Percentiles rank a stretch among this genome's conserved stretches.
These are phyloP conservation scores for Oncorhynchus gorbuscha DNA, from an alignment of 2,113 vertebrate species.

Conservation along the genomic window DNA sequence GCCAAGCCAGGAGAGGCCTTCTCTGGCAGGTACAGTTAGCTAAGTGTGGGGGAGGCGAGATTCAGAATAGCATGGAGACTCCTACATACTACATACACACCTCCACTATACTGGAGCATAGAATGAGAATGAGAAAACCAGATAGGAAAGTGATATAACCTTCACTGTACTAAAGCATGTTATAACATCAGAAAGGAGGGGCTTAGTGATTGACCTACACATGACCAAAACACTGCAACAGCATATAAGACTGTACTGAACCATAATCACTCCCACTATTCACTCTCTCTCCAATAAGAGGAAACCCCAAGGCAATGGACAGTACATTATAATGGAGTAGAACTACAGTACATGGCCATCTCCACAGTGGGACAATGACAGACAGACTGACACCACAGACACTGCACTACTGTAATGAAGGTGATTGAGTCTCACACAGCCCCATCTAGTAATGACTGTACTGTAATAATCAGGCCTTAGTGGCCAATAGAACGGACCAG, in stretches of 20 bases:
- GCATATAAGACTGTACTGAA: not conserved
- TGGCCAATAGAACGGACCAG: conserved; percentile 37
- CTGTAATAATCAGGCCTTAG: conserved; percentile 52
- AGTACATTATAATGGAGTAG: not conserved
- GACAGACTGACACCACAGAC: no score
- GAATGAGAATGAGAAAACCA: not conserved
- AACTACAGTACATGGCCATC: not conserved
- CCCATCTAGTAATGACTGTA: conserved; percentile 42
- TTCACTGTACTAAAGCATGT: not conserved
- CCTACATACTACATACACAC: not conserved
- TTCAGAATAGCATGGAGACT: not conserved
- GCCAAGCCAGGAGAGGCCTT: conserved; percentile 1
- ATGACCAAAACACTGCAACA: not conserved
- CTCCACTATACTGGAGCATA: not conserved
- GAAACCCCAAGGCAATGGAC: not conserved
- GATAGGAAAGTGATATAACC: not conserved
- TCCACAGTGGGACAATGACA: not conserved
- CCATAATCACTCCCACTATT: no score
- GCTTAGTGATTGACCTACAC: not conserved
- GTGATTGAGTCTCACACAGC: not conserved
- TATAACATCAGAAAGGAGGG: not conserved
- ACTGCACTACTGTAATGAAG: not conserved
- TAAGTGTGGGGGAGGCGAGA: not conserved
- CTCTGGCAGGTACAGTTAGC: not conserved
- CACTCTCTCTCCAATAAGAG: not conserved